Base-by-base conservation (phyloP, 2,888 invertebrate species). In the Dicyrtomina minuta region DNA sequence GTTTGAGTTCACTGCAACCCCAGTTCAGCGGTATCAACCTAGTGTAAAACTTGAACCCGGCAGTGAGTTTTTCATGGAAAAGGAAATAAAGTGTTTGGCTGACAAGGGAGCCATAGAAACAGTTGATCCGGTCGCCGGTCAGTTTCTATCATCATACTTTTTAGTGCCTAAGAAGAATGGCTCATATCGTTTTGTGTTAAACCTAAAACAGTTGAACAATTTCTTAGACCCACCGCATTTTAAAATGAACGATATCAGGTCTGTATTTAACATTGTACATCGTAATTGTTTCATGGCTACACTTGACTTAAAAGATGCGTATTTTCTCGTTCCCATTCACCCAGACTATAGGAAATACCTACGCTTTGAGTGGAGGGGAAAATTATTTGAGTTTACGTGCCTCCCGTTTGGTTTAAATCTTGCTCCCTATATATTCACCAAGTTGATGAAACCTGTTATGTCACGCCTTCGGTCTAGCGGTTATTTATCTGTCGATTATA, bases 231-330 rank as follows among this genome's bases (percentile, higher is more conserved):
- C 12, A 15, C 17, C 20, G 10, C 68, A 68, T 20, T 68, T 68
- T 24, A 51, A 61, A 53, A 22, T 68, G 44, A 61, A 68, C 27
- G 68, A 68, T 51, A 61, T 20, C n/a, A 46, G 68, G 41, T 53
- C 60, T 6, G 59, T 46, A n/a, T 51, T 49, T 17, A 39, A 33
- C 1, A 26, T 60, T 12, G 12, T 68, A 2, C 10, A 20, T 20
- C 20, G 49, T 1, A 2, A 33, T 26, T 60, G 39, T 20, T 68
- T 20, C 22, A 33, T 68, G 43, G 46, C 41, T 1, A 46, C 39
- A 8, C 17, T 68, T 17, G 68, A 68, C 41, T 24, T 68, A 8
- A 51, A 61, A 26, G 68, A 60, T 33, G 68, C 68, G 0, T 68
- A 61, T 44, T 27, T 61, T 22, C 13, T 46, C 8, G 22, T 68